Evolutionary conservation across 2,888 invertebrate genomes (phyloP), one percentile per base, ranked within the genome.

Genomic region (Prosopocoilus inquinatus): DNA sequence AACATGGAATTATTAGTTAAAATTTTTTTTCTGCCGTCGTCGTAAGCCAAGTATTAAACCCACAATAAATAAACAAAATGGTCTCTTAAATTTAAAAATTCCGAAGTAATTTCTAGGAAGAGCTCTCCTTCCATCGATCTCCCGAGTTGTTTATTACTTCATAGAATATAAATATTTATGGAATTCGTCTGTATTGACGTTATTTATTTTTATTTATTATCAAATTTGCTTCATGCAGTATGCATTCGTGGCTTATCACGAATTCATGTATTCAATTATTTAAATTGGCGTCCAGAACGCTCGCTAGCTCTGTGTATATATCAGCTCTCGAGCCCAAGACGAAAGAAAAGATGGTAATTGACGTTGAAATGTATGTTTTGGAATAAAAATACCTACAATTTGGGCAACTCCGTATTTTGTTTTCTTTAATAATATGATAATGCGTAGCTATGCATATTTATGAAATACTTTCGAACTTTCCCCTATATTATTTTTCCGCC

Each of bases 211-310:
- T 75, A 76, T 76, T 75, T 76, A 75, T 77, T 76, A 76, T 76
- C 75, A 75, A 76, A 76, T 77, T 75, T 75, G 74, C 75, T 74
- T 75, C 76, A 76, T 76, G 73, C 75, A 75, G 68, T 73, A 75
- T 75, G 75, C 75, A 76, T 75, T 65, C 69, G 73, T 70, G 72
- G 73, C 74, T 75, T 76, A 77, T 77, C 75, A 74, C 68, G 69
- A 71, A 76, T 77, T 77, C 76, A 77, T 76, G 73, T 77, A 76
- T 77, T 77, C 77, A 75, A 76, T 76, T 76, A 77, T 77, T 76
- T 73, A 77, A 77, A 77, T 76, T 75, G 72, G 63, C 67, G 71
- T 66, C 69, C 70, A 70, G 67, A 66, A 66, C 67, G 65, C 66
- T 63, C 63, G 66, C 64, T 62, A 61, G 59, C 63, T 63, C 64